These are phyloP conservation scores for Hyperopisus bebe DNA, from an alignment of 2,113 vertebrate genomes.

Conservation along the genomic window DNA sequence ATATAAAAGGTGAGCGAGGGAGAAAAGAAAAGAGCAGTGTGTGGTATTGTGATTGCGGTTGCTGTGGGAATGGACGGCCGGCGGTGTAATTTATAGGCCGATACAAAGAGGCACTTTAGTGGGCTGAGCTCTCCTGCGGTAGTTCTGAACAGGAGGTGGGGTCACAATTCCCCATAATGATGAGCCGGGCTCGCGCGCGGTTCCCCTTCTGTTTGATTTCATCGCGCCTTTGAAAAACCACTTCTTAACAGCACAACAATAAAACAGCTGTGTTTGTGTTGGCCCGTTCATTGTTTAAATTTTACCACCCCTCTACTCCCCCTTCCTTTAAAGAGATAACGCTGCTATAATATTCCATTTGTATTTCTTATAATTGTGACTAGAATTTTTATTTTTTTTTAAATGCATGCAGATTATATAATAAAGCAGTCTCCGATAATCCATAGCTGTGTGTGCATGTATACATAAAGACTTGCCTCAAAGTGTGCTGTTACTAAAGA, in stretches of 20 bases:
- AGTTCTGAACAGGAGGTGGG: slow-evolving; percentile 55
- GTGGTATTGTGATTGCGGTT: slow-evolving; percentile 20
- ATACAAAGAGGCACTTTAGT: slow-evolving; percentile 42
- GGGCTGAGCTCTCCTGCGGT: slow-evolving; percentile 28
- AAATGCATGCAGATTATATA: slow-evolving; percentile 19
- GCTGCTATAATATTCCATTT: slow-evolving; percentile 14
- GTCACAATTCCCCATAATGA: slow-evolving; percentile 46
- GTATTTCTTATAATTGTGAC: background rate
- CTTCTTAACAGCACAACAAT: slow-evolving; percentile 68
- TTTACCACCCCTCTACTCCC: slow-evolving; percentile 46
- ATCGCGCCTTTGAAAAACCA: slow-evolving; percentile 52
- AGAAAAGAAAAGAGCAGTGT: slow-evolving; percentile 18
- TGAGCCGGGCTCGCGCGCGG: slow-evolving; percentile 26
- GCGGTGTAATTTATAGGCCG: slow-evolving; percentile 39
- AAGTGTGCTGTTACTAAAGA: background rate
- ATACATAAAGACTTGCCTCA: background rate
- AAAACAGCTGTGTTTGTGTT: slow-evolving; percentile 76
- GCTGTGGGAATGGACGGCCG: slow-evolving; percentile 35
- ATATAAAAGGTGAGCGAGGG: slow-evolving; percentile 13
- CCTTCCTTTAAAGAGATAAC: slow-evolving; percentile 40
- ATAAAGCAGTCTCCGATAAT: slow-evolving; percentile 9
- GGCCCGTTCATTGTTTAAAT: slow-evolving; percentile 61
- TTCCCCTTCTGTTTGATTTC: slow-evolving; percentile 55
- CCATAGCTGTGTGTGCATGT: slow-evolving; percentile 1
- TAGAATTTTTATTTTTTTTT: slow-evolving; percentile 25